A percentile compares a stretch with the other conserved stretches of the same genome.
Conservation (phyloP, 2,888 invertebrate genomes). For the Lycia hirtaria region DNA sequence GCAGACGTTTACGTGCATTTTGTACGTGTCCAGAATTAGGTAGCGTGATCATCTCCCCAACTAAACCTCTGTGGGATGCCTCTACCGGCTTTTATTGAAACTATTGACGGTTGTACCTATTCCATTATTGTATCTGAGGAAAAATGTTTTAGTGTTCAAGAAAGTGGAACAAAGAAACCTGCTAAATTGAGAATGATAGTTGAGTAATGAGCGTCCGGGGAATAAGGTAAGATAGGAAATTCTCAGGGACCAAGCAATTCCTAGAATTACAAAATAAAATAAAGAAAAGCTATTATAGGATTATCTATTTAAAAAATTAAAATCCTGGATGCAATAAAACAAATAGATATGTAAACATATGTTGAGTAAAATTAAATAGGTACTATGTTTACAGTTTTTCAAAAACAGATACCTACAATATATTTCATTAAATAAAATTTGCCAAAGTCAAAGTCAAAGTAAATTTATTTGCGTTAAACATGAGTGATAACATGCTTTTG, state of each 20-base stretch:
- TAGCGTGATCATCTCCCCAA: constrained; percentile 52
- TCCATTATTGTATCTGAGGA: constrained; percentile 34
- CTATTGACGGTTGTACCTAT: constrained; percentile 56
- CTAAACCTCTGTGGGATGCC: constrained; percentile 44
- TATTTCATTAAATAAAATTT: too few relatives aligned
- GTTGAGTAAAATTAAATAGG: too few relatives aligned
- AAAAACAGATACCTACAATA: too few relatives aligned
- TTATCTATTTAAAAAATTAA: background rate
- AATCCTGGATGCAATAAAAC: background rate
- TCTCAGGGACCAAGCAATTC: constrained; percentile 6
- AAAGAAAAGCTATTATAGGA: background rate
- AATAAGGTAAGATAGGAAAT: constrained; percentile 1
- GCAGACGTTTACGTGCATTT: constrained; percentile 80
- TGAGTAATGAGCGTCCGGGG: constrained; percentile 22
- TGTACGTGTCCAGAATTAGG: constrained; percentile 78
- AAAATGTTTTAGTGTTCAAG: constrained; percentile 19
- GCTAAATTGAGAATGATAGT: constrained; percentile 26
- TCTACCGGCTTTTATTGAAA: constrained; percentile 66
- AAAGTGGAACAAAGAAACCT: constrained; percentile 9
- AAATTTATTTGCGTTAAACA: too few relatives aligned
- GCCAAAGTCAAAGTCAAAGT: too few relatives aligned
- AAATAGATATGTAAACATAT: too few relatives aligned
- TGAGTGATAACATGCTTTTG: too few relatives aligned
- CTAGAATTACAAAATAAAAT: constrained; percentile 12
- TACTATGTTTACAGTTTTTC: too few relatives aligned